Base-by-base conservation (phyloP, 1,140 invertebrate genomes). In the Danaus plexippus region DNA sequence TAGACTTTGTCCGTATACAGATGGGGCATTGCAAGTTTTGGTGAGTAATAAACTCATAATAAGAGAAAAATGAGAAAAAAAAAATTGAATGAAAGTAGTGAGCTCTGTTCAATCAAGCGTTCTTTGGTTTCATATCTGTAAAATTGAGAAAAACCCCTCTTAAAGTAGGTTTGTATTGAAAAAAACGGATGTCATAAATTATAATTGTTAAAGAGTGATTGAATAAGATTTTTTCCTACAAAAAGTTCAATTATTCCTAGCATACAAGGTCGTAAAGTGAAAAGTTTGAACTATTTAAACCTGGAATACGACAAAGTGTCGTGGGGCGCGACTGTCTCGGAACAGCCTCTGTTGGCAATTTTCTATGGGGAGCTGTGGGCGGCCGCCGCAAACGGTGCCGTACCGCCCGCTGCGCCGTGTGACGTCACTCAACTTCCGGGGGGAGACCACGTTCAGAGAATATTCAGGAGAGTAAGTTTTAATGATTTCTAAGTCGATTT, bases 311-410 rank as follows among this genome's bases (percentile, higher is more conserved):
- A 76, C 10, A 75, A 76, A 46, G 74, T 87, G 22, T 66, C 82
- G 11, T 80, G 77, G 77, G 85, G 76, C 0, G 85, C 85, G 7
- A 68, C 76, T 1, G 64, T 72, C 6, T 77, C 75, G 0, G 77
- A 78, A 40, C 68, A 78, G 43, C 71, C 75, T 56, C 61, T 85
- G 32, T 64, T 69, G 7, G 85, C 85, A 1, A 69, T 88, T 1
- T 82, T 84, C 57, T 87, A 87, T 58, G 79, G 75, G 42, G 87
- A 88, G 61, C 65, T 87, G 9, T 83, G 80, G 77, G 75, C 80
- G 9, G 51, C 65, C 9, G 68, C 71, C 0, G 49, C 56, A 10
- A 76, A 79, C 45, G 66, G 67, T n/a, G 63, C 64, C n/a, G 67
- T 79, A 7, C 75, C 81, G 0, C 80, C 84, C 0, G 50, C 67